phyloP scores from a whole-genome alignment of 1,140 invertebrate species.

The Myzus persicae region DNA sequence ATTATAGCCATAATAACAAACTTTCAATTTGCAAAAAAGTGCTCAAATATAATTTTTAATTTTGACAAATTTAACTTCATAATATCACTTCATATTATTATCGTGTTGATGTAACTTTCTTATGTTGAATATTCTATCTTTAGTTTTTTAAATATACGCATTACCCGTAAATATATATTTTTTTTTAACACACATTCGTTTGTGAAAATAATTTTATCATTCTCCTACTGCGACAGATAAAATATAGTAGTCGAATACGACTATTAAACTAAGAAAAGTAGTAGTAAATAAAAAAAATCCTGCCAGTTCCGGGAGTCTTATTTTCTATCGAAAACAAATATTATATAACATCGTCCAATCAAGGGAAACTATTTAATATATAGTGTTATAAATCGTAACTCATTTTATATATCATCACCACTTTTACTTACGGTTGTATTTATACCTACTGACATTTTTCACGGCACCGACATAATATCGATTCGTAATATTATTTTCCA shows the following conservation, averaged over 20 bases:
- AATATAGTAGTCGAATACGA: neutral
- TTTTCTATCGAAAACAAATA: neutral
- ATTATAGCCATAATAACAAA: no score
- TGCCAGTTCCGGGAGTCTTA: neutral
- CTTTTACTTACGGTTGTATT: neutral
- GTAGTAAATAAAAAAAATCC: neutral
- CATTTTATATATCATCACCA: neutral
- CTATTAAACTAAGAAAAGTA: neutral
- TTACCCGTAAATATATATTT: neutral
- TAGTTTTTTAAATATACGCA: neutral
- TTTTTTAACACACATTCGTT: neutral
- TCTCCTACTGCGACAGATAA: neutral
- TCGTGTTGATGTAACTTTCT: neutral
- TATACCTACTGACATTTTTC: neutral
- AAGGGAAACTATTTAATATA: neutral
- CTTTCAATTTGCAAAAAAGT: neutral
- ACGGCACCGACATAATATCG: neutral
- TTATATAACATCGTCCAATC: neutral
- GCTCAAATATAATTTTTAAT: neutral
- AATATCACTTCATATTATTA: neutral
- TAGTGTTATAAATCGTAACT: neutral
- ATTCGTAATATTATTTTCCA: neutral
- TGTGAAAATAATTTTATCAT: conserved; percentile 8
- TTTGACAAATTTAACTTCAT: neutral
- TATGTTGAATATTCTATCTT: neutral